These are phyloP conservation scores for Oryzias melastigma DNA, from an alignment of 2,113 vertebrate genomes.

Conservation along the genomic window DNA sequence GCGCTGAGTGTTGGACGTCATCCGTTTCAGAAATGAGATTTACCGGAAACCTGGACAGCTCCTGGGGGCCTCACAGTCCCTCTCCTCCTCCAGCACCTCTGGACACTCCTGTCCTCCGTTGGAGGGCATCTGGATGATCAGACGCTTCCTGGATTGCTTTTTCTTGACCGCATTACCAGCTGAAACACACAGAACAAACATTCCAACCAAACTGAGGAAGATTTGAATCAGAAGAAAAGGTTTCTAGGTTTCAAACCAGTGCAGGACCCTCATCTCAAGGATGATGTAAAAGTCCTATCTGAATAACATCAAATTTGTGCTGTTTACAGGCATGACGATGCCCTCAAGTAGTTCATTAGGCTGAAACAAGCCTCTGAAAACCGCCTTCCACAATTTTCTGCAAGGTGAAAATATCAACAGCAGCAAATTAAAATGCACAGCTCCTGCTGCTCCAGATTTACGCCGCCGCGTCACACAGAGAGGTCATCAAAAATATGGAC, in stretches of 20 bases:
- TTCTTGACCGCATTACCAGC: constrained; percentile 69
- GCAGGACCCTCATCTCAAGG: constrained; percentile 16
- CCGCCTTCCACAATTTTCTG: constrained; percentile 12
- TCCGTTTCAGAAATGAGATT: accelerated
- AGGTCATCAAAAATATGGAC: constrained; percentile 47
- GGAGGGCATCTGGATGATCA: constrained; percentile 87
- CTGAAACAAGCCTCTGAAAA: constrained; percentile 29
- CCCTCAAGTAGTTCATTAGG: constrained; percentile 42
- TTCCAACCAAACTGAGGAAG: too few species aligned
- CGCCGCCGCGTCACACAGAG: constrained; percentile 1
- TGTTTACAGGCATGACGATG: constrained; percentile 26
- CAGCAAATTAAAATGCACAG: constrained; percentile 40
- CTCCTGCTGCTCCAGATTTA: constrained; percentile 25
- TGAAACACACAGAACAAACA: constrained; percentile 60
- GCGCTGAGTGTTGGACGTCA: too few species aligned
- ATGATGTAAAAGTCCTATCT: constrained; percentile 6
- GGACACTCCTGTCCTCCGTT: constrained; percentile 93
- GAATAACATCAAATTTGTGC: constrained; percentile 22
- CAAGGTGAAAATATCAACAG: constrained; percentile 37
- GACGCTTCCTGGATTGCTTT: constrained; percentile 86
- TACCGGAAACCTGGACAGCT: constrained; percentile 91
- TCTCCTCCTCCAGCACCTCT: constrained; percentile 88
- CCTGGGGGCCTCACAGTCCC: constrained; percentile 80
- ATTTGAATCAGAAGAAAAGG: too few species aligned
- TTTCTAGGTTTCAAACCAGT: too few species aligned